A percentile compares a stretch with the other conserved stretches of the same genome.
Conservation (phyloP, 2,797 vertebrate genomes). For the Numenius phaeopus region DNA sequence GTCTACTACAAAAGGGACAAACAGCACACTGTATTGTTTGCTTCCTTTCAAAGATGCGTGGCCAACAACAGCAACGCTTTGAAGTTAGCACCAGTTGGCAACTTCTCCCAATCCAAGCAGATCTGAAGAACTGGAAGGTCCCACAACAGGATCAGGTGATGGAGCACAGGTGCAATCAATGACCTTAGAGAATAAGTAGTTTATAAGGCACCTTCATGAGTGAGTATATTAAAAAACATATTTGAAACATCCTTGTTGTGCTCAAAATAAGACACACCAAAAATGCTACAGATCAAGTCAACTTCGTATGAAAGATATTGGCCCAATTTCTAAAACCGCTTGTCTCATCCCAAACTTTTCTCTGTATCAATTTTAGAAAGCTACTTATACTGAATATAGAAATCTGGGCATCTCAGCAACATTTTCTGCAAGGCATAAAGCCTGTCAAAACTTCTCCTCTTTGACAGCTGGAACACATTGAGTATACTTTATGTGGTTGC, state of each 20-base stretch:
- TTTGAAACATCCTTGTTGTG: not conserved
- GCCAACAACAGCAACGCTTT: not conserved
- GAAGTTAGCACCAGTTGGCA: not conserved
- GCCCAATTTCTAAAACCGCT: not conserved
- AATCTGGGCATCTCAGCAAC: constrained; percentile 35
- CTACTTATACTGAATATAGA: not conserved
- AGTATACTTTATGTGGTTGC: not conserved
- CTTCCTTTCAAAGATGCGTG: not conserved
- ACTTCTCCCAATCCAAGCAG: not conserved
- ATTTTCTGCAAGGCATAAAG: not conserved
- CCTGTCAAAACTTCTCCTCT: not conserved
- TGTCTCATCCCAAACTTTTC: not conserved
- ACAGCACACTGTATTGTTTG: not conserved
- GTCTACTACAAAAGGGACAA: not conserved
- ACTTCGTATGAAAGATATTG: not conserved
- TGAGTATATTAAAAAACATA: not conserved
- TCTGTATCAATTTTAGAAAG: constrained; percentile 31
- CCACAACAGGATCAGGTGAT: not conserved
- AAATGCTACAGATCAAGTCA: not conserved
- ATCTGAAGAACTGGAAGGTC: not conserved
- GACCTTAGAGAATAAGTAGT: not conserved
- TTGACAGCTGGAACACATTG: constrained; percentile 4
- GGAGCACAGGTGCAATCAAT: not conserved
- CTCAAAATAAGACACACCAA: not conserved
- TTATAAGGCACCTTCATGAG: not conserved